Conservation (phyloP, 2,888 invertebrate genomes). For the Drosophila yooni region DNA sequence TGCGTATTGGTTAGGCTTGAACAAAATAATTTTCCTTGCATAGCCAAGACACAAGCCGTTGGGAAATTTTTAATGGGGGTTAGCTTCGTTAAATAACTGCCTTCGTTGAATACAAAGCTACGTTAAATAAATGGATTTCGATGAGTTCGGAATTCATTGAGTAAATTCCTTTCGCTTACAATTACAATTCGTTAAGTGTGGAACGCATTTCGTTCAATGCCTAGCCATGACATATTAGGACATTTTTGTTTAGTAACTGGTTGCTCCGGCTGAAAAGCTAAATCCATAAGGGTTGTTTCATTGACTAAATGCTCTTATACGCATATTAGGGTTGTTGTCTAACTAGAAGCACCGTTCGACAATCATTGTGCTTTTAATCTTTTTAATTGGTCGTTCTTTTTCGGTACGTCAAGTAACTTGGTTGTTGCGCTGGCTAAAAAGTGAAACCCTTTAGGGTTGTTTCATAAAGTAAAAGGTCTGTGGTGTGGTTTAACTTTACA, state of each 20-base stretch:
- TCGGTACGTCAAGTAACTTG: not conserved
- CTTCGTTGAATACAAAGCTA: not conserved
- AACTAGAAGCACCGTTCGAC: not conserved
- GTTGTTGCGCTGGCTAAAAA: not conserved
- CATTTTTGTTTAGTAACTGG: not conserved
- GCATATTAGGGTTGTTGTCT: not conserved
- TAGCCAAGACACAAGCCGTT: conserved; percentile 4
- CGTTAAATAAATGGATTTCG: not conserved
- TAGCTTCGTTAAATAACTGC: not conserved
- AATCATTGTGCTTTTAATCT: not conserved
- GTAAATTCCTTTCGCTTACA: not conserved
- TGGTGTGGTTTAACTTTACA: not conserved
- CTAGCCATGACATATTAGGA: not conserved
- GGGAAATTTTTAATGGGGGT: not conserved
- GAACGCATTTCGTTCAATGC: not conserved
- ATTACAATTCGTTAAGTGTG: not conserved
- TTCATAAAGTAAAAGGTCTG: not conserved
- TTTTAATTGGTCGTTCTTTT: not conserved
- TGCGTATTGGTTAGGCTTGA: not conserved
- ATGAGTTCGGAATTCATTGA: not conserved
- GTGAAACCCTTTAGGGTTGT: not conserved
- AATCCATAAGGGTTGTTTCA: not conserved
- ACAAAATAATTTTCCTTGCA: not conserved
- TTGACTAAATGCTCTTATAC: not conserved
- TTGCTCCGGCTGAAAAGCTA: not conserved